phyloP scores from a whole-genome alignment of 35 echinoderm and acorn worm species.

The Stichopus chloronotus region DNA sequence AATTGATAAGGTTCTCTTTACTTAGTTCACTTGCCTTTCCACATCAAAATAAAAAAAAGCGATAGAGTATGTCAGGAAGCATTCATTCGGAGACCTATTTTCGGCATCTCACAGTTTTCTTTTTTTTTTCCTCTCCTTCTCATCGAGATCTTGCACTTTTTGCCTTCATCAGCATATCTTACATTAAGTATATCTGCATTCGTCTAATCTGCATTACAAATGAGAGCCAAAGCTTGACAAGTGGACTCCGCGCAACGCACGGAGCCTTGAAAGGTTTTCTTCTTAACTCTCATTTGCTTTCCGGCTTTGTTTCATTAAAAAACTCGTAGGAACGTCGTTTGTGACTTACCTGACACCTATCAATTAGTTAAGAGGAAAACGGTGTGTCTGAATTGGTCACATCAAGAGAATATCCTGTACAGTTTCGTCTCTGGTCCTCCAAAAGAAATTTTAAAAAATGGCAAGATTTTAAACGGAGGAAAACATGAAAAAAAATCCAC shows the following conservation, averaged over 20 bases:
- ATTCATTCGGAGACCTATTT: not conserved
- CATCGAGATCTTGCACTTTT: not conserved
- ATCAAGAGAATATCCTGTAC: too few relatives aligned
- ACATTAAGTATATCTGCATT: not conserved
- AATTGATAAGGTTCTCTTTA: too few relatives aligned
- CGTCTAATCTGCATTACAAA: slow-evolving; percentile 30
- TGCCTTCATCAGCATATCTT: not conserved
- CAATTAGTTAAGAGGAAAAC: not conserved
- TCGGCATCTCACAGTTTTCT: not conserved
- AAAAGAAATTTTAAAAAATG: too few relatives aligned
- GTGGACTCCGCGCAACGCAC: not conserved
- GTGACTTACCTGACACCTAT: slow-evolving; percentile 34
- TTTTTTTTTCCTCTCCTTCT: not conserved
- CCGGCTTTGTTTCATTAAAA: too few relatives aligned
- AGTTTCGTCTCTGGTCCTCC: too few relatives aligned
- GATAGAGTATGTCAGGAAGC: too few relatives aligned
- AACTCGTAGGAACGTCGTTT: not conserved
- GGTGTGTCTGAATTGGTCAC: not conserved
- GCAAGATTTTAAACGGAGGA: too few relatives aligned
- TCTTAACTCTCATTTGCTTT: not conserved
- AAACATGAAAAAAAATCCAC: too few relatives aligned
- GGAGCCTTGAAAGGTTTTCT: not conserved
- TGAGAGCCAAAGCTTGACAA: slow-evolving; percentile 1
- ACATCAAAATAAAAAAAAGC: too few relatives aligned
- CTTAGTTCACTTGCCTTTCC: too few relatives aligned